Percentiles rank a stretch among this genome's conserved stretches.
Conservation (phyloP, 2,113 vertebrate species). For the Pycnonotus jocosus region DNA sequence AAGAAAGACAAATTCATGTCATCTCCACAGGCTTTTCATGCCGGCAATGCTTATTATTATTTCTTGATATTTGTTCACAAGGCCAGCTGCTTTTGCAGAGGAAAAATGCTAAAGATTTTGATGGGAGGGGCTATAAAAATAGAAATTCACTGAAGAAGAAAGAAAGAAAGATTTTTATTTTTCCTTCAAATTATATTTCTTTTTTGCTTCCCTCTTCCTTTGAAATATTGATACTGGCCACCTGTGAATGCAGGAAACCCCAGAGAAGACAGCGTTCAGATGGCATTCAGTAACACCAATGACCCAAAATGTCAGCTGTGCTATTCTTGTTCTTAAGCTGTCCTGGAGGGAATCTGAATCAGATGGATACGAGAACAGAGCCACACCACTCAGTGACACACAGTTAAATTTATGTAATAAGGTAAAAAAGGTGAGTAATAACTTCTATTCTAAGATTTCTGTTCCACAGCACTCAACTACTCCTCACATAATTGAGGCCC, state of each 20-base stretch:
- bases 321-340: neutral
- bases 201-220: neutral
- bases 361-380: neutral
- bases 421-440: neutral
- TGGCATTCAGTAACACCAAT: neutral
- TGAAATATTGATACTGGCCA: neutral
- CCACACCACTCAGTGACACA: neutral
- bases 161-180: neutral
- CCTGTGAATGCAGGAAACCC: neutral
- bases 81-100: neutral
- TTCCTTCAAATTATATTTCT: neutral
- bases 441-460: neutral
- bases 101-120: neutral
- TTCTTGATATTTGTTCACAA: neutral
- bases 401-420: neutral
- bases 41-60: neutral
- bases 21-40: neutral
- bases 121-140: neutral
- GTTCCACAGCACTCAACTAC: neutral
- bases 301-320: neutral
- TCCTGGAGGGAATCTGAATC: neutral
- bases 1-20: neutral
- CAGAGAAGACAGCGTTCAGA: neutral
- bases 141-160: neutral
- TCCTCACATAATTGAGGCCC: neutral